phyloP scores from a whole-genome alignment of 2,888 invertebrate genomes.

The Melitaea athalia region DNA sequence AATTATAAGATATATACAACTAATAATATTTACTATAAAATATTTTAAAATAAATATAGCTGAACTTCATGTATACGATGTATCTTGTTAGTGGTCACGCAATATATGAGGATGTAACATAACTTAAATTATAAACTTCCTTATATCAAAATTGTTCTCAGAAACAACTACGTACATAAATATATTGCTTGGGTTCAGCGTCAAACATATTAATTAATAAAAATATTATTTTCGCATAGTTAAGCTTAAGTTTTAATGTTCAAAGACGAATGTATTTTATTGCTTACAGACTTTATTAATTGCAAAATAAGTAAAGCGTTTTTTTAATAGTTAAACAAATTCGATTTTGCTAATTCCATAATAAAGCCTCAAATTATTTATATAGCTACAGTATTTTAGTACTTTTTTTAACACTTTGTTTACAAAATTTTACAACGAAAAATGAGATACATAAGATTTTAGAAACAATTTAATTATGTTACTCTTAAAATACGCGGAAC shows the following conservation, averaged over 20 bases:
- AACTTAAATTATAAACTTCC: conserved; percentile 8
- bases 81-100: background rate
- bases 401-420: no score
- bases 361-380: no score
- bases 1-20: background rate
- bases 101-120: conserved; percentile 8
- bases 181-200: background rate
- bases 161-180: conserved; percentile 1
- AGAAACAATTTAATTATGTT: no score
- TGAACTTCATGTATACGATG: background rate
- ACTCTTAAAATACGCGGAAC: background rate
- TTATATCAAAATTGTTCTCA: conserved; percentile 6
- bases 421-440: no score
- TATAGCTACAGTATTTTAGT: no score
- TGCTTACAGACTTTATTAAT: no score
- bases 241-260: background rate
- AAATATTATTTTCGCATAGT: background rate
- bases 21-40: background rate
- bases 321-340: no score
- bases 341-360: no score
- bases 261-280: no score
- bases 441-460: no score
- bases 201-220: no score
- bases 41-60: background rate
- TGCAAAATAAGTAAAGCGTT: no score